Conservation (phyloP, 2,113 vertebrate genomes). For the Nymphicus hollandicus region DNA sequence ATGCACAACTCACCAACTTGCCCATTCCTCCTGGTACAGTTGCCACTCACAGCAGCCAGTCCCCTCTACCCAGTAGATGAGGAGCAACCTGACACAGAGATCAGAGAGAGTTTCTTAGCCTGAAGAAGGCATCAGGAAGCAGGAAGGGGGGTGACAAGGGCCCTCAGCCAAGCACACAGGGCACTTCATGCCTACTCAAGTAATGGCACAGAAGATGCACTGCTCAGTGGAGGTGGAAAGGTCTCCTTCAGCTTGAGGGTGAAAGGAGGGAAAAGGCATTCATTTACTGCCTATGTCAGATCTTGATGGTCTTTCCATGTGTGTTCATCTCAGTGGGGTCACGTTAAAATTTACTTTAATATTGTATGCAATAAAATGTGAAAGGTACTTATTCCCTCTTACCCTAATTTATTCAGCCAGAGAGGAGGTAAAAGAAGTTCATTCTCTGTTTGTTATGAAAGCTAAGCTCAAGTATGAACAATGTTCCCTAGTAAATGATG, state of each 20-base stretch:
- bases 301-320: neutral
- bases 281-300: neutral
- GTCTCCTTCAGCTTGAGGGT: neutral
- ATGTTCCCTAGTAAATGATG: constrained; percentile 37
- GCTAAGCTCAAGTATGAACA: constrained; percentile 41
- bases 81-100: neutral
- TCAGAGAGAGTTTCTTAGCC: neutral
- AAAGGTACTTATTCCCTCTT: neutral
- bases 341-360: constrained; percentile 3
- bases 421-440: neutral
- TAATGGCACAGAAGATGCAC: neutral
- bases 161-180: neutral
- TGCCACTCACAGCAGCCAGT: neutral
- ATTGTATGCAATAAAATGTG: neutral
- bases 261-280: neutral
- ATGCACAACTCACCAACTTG: neutral
- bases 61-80: neutral
- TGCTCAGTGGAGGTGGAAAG: neutral
- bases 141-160: neutral
- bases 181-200: neutral
- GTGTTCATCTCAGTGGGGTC: neutral
- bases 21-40: neutral
- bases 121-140: neutral
- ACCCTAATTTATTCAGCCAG: constrained; percentile 31
- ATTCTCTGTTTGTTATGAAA: constrained; percentile 61